Percentiles rank a stretch among this genome's conserved stretches.
Conservation (phyloP, 2,888 invertebrate genomes). For the Sisyra nigra region DNA sequence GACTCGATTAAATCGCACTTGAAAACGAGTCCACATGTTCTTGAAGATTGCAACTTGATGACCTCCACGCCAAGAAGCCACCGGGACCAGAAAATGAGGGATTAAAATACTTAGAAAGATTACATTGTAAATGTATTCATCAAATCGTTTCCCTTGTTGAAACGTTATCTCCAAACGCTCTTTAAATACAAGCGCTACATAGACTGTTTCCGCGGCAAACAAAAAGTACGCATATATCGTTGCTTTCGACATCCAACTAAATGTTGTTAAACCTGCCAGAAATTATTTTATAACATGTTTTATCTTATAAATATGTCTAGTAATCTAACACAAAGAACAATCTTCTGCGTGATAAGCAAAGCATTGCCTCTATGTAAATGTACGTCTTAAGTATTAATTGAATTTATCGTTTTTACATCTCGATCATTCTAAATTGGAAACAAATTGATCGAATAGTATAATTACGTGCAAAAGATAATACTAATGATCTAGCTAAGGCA, state of each 20-base stretch:
- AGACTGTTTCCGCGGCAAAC: constrained; percentile 40
- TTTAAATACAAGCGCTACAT: constrained; percentile 24
- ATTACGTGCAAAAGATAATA: no score
- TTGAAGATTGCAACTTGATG: constrained; percentile 55
- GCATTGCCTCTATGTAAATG: not conserved
- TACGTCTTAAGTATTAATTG: not conserved
- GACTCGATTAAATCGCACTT: constrained; percentile 34
- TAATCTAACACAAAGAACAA: not conserved
- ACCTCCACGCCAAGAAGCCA: constrained; percentile 56
- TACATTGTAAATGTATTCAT: constrained; percentile 58
- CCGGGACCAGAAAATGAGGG: constrained; percentile 50
- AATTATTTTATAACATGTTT: not conserved
- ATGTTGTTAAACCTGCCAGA: constrained; percentile 31
- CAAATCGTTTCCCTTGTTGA: constrained; percentile 43
- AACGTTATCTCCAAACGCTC: constrained; percentile 23
- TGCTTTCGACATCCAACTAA: constrained; percentile 47
- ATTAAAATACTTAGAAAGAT: constrained; percentile 56
- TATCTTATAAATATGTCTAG: not conserved
- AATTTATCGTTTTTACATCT: not conserved
- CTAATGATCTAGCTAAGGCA: no score
- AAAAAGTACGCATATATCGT: constrained; percentile 50
- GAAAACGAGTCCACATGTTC: constrained; percentile 66
- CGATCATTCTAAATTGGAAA: not conserved
- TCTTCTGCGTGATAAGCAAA: not conserved
- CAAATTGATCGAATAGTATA: no score